Base-by-base conservation (phyloP, 2,888 invertebrate species). In the Brachylomia viminalis region DNA sequence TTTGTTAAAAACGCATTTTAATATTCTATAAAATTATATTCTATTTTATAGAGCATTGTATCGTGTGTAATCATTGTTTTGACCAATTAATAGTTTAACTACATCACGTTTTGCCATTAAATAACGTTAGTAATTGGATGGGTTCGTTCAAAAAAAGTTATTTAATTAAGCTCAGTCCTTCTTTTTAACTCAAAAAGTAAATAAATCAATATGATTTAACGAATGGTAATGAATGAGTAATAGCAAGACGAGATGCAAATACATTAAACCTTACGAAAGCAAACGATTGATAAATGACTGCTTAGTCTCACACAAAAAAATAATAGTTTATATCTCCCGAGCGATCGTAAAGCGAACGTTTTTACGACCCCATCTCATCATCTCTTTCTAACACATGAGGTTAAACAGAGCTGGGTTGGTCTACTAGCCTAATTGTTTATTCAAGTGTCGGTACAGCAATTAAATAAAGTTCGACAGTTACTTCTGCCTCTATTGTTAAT, bases 401-500 rank as follows among this genome's bases (percentile, higher is more conserved):
- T 74, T 71, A 75, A 77, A 86, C 38, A 67, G 77, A 83, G 80
- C 79, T 58, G 30, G 82, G 47, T 56, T 45, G 27, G n/a, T 75
- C 62, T 72, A 66, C 70, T 56, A 80, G 65, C 69, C 75, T 80
- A 75, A 79, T 85, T 85, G 80, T 80, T 79, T 80, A 88, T 88
- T 89, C 88, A 79, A 83, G 82, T 86, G 83, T 79, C 64, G 79
- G 77, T 77, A 85, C 72, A 69, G 82, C 83, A 88, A 89, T 88
- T 88, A 89, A 87, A 82, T 87, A 87, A 87, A 89, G 83, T 89
- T 87, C 73, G 65, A 73, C 75, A 77, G 82, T 87, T 79, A 83
- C 77, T 82, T 83, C 59, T 71, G 69, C 45, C 11, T 66, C 58
- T 68, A 75, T 80, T 87, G 76, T 84, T 74, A 59, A 90, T 77